A percentile compares a stretch with the other conserved stretches of the same genome.
phyloP scores from a whole-genome alignment of 1,140 invertebrate species.

The Drosophila kohkoa region DNA sequence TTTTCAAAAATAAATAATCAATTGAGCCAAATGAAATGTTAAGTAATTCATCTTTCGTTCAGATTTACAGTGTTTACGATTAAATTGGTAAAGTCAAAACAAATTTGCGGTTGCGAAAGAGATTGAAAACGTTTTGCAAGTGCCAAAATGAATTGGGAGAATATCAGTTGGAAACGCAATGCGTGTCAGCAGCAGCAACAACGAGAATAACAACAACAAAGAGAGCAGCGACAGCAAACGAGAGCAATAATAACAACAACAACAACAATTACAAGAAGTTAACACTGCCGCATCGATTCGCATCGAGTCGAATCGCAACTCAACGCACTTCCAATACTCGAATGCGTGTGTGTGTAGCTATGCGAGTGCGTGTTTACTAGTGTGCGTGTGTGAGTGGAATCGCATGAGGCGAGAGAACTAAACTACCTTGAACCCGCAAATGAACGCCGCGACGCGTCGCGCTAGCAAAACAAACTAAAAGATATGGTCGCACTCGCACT shows the following conservation, averaged over 20 bases:
- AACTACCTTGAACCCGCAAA: slow-evolving; percentile 70
- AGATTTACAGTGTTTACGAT: not conserved
- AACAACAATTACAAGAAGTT: slow-evolving; percentile 45
- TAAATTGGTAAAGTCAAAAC: slow-evolving; percentile 20
- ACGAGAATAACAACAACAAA: slow-evolving; percentile 6
- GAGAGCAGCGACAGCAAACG: slow-evolving; percentile 13
- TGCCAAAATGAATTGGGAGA: slow-evolving; percentile 37
- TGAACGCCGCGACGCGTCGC: slow-evolving; percentile 38
- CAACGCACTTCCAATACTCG: slow-evolving; percentile 14
- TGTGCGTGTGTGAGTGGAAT: slow-evolving; percentile 24
- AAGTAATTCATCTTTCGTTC: not conserved
- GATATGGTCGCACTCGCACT: slow-evolving; percentile 12
- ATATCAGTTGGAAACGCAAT: slow-evolving; percentile 40
- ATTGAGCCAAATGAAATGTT: too few relatives aligned
- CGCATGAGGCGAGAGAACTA: slow-evolving; percentile 46
- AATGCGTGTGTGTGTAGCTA: not conserved
- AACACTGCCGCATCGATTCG: slow-evolving; percentile 10
- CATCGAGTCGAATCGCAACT: slow-evolving; percentile 22
- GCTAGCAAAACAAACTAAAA: slow-evolving; percentile 31
- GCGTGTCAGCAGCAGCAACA: slow-evolving; percentile 33
- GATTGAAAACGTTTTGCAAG: slow-evolving; percentile 16
- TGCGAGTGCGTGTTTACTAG: not conserved
- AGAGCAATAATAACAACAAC: slow-evolving; percentile 20
- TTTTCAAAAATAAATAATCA: too few relatives aligned
- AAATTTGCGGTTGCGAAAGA: slow-evolving; percentile 16